These are phyloP conservation scores for Phrynocephalus guinanensis DNA, from an alignment of 2,797 vertebrate genomes.

Conservation along the genomic window DNA sequence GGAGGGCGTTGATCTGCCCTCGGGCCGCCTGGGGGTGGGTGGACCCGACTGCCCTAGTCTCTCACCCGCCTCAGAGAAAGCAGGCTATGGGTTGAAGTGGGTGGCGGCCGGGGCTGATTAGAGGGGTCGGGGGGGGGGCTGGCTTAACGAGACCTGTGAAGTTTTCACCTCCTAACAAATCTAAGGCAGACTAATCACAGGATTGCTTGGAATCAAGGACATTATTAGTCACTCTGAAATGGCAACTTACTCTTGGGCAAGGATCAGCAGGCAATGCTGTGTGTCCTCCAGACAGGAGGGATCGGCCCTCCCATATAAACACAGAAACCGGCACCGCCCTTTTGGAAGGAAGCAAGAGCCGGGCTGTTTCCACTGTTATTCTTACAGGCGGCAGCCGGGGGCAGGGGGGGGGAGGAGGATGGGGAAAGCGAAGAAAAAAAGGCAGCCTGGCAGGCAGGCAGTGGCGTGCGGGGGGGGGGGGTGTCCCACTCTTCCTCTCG, in stretches of 20 bases:
- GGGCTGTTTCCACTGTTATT: conserved; percentile 3
- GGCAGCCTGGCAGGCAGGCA: too few species aligned
- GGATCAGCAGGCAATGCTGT: background rate
- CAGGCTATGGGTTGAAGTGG: background rate
- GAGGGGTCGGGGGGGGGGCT: background rate
- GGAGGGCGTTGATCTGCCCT: too few species aligned
- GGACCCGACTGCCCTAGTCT: background rate
- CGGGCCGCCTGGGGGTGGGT: background rate
- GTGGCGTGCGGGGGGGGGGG: background rate
- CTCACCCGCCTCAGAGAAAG: background rate
- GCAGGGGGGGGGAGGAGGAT: background rate
- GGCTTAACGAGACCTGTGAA: background rate
- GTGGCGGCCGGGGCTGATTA: too few species aligned
- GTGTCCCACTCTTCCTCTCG: too few species aligned
- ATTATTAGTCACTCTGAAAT: background rate
- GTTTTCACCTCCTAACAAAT: background rate
- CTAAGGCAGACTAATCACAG: background rate
- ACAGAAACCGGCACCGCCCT: background rate
- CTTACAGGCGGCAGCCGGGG: too few species aligned
- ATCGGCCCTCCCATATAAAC: too few species aligned
- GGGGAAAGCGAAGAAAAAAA: too few species aligned
- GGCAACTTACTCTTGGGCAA: background rate
- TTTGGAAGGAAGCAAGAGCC: conserved; percentile 53
- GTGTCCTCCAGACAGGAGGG: background rate
- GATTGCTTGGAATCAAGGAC: accelerated